A percentile compares a stretch with the other conserved stretches of the same genome.
These are phyloP conservation scores for Platorchestia sp. DNA, from an alignment of 1,140 invertebrate genomes.

Conservation along the genomic window DNA sequence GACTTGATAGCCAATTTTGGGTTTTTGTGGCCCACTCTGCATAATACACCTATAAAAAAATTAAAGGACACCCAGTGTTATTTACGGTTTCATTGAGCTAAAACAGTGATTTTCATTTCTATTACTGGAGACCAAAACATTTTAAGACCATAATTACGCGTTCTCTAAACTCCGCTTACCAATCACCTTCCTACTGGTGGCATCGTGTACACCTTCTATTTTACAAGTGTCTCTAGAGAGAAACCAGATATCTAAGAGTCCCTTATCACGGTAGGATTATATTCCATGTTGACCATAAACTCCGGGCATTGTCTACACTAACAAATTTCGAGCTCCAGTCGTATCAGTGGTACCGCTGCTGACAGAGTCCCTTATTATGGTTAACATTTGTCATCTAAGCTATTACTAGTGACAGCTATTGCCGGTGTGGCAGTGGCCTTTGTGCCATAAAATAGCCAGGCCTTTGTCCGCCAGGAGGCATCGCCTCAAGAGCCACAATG, in stretches of 20 bases:
- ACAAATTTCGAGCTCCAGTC: neutral
- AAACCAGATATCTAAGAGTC: neutral
- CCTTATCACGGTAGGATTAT: neutral
- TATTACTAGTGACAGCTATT: constrained; percentile 46
- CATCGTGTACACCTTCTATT: neutral
- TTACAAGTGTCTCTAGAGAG: neutral
- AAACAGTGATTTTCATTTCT: neutral
- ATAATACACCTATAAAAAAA: too few species aligned
- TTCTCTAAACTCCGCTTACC: neutral
- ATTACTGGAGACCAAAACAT: neutral
- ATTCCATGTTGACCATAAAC: neutral
- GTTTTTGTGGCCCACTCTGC: too few species aligned
- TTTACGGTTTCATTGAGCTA: neutral
- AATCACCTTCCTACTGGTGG: neutral
- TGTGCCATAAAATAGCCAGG: constrained; percentile 25
- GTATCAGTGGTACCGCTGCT: neutral
- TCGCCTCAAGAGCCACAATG: constrained; percentile 22
- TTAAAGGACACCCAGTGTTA: too few species aligned
- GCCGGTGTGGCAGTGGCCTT: constrained; percentile 34
- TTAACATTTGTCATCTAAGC: constrained; percentile 16
- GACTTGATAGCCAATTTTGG: too few species aligned
- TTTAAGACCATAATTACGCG: neutral
- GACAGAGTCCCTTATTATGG: constrained; percentile 44
- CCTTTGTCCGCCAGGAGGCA: constrained; percentile 30
- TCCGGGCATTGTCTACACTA: neutral